Conservation (phyloP, 2,113 vertebrate species). For the Cavia aperea region DNA sequence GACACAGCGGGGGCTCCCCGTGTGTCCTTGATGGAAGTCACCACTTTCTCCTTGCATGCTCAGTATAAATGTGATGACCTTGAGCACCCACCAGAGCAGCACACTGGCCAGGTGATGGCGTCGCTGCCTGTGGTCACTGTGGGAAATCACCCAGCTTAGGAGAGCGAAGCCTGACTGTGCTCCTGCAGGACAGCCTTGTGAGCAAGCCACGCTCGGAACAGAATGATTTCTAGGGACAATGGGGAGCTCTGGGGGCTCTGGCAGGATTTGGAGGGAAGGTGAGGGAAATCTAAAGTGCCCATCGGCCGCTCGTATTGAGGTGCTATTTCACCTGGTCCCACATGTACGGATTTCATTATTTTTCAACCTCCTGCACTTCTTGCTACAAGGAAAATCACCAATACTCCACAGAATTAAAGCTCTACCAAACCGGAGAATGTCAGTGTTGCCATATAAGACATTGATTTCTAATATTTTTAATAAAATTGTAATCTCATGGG, state of each 20-base stretch:
- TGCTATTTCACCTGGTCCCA: background rate
- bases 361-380: background rate
- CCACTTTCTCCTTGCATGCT: background rate
- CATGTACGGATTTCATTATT: background rate
- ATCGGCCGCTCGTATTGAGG: background rate
- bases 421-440: background rate
- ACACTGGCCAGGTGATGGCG: background rate
- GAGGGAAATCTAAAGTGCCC: background rate
- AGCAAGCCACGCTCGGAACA: background rate
- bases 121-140: background rate
- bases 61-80: background rate
- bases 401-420: background rate
- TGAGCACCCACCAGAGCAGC: background rate
- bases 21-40: no score
- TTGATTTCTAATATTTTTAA: constrained; percentile 5
- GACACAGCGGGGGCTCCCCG: no score
- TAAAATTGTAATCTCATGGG: background rate
- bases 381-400: background rate
- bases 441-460: background rate
- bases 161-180: accelerated
- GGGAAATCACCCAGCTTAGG: background rate
- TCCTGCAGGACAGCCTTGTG: background rate
- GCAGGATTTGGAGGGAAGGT: background rate
- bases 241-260: background rate
- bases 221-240: background rate